Evolutionary conservation across 2,113 vertebrate species (phyloP).

Genomic region (Serilophus lunatus): DNA sequence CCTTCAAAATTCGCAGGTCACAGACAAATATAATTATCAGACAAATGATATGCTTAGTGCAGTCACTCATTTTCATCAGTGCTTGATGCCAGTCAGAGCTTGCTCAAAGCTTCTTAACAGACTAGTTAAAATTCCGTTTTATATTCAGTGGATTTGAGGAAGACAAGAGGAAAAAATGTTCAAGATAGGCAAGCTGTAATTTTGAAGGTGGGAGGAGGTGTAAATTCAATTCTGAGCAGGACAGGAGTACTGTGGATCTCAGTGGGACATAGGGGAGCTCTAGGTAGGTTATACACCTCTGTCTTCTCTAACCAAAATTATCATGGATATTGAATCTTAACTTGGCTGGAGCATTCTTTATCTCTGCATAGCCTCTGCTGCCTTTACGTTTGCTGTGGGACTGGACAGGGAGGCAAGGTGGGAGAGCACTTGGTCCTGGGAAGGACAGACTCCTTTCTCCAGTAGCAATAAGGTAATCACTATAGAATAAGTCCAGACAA

Average conservation of each 20-base stretch:
- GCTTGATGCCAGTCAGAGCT: not conserved
- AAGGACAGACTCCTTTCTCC: not conserved
- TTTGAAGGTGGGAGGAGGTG: not conserved
- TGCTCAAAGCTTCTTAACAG: not conserved
- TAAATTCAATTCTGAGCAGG: not conserved
- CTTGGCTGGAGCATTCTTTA: not conserved
- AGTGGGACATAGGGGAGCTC: not conserved
- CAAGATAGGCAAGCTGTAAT: not conserved
- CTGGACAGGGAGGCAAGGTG: not conserved
- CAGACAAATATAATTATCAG: not conserved
- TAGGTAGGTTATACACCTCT: not conserved
- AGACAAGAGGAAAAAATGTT: not conserved
- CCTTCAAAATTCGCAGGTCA: not conserved
- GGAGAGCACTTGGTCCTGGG: not conserved
- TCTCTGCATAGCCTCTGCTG: no score
- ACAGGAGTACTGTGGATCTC: not conserved
- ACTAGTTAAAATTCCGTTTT: not conserved
- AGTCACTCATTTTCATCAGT: not conserved
- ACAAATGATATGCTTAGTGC: not conserved
- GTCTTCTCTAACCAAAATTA: not conserved
- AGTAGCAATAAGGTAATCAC: accelerated
- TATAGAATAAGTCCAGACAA: not conserved
- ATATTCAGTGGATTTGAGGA: not conserved
- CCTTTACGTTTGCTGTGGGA: not conserved
- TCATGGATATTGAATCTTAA: not conserved